phyloP scores from a whole-genome alignment of 2,797 vertebrate genomes.

The Octomys mimax region DNA sequence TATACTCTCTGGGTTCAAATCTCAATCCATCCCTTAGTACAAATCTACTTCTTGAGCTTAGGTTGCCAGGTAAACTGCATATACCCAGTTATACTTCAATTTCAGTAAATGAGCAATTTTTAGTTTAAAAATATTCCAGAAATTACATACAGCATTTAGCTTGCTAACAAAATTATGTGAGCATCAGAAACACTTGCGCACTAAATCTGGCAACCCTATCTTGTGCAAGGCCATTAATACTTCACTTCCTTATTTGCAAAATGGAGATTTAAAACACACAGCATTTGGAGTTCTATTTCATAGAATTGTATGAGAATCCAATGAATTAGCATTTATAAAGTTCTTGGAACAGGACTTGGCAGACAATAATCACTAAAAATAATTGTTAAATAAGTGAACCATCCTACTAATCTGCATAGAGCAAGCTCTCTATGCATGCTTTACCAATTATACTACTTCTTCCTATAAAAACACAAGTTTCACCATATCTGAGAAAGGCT shows the following conservation, averaged over 20 bases:
- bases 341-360: conserved; percentile 36
- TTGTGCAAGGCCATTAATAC: neutral
- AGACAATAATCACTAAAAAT: conserved; percentile 37
- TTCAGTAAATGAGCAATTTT: neutral
- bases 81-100: neutral
- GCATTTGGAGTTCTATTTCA: conserved; percentile 1
- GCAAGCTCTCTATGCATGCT: neutral
- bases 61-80: neutral
- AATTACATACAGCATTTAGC: neutral
- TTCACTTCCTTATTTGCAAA: conserved; percentile 49
- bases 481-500: neutral
- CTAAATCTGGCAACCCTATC: neutral
- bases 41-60: neutral
- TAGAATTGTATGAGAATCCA: neutral
- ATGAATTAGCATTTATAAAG: neutral
- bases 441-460: neutral
- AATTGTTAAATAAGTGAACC: conserved; percentile 39
- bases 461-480: conserved; percentile 10
- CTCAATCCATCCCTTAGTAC: neutral
- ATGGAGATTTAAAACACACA: neutral
- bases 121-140: neutral
- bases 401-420: neutral
- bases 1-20: neutral
- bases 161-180: conserved; percentile 14
- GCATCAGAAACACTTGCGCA: neutral